phyloP scores from a whole-genome alignment of 2,113 vertebrate genomes.

The Gymnorhina tibicen region DNA sequence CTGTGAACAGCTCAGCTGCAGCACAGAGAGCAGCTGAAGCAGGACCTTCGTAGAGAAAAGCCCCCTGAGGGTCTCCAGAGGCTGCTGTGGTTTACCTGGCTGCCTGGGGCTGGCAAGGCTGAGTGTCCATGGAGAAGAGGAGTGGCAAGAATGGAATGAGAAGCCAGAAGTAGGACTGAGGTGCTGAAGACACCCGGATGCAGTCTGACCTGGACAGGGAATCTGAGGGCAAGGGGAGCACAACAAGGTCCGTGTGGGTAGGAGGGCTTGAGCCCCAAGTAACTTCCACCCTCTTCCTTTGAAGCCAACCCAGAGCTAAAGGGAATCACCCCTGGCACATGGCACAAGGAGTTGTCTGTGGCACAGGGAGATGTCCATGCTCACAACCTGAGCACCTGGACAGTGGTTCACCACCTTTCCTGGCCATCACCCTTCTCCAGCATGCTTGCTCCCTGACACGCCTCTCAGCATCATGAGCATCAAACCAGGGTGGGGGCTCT shows the following conservation, averaged over 20 bases:
- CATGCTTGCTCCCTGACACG: rapidly evolving
- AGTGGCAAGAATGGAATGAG: not conserved
- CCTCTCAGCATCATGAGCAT: not conserved
- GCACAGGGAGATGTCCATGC: not conserved
- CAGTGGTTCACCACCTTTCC: not conserved
- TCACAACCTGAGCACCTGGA: not conserved
- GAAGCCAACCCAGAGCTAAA: not conserved
- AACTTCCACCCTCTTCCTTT: not conserved
- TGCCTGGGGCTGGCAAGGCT: not conserved
- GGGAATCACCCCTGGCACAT: not conserved
- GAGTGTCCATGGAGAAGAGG: not conserved
- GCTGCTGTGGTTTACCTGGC: not conserved
- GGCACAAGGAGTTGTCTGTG: not conserved
- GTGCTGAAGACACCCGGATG: not conserved
- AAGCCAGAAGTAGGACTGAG: not conserved
- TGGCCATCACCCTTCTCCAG: not conserved
- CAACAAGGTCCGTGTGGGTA: not conserved
- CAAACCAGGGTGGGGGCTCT: not conserved
- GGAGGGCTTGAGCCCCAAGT: not conserved
- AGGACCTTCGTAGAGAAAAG: not conserved
- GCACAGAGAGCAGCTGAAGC: not conserved
- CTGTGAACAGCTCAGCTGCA: not conserved
- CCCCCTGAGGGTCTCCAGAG: not conserved
- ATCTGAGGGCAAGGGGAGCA: not conserved
- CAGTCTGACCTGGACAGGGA: not conserved